Evolutionary conservation across 2,113 vertebrate species (phyloP).

Genomic region (Microcebus ravelobensis): DNA sequence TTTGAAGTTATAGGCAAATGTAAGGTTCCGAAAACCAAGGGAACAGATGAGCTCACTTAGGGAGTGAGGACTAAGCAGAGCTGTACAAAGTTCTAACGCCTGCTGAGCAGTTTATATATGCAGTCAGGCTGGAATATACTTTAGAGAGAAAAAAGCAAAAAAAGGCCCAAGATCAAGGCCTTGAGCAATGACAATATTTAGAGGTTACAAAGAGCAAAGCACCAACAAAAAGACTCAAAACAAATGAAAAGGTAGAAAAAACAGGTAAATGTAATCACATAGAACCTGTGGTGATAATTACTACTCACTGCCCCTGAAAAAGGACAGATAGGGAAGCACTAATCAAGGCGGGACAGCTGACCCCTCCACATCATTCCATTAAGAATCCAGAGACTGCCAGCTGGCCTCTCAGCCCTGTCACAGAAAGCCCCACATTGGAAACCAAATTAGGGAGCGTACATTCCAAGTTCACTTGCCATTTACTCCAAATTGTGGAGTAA

Average conservation of each 20-base stretch:
- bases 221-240: background rate
- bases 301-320: fast-evolving
- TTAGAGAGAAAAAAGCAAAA: background rate
- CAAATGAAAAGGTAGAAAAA: background rate
- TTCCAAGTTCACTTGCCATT: background rate
- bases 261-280: background rate
- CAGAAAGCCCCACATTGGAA: background rate
- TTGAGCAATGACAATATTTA: background rate
- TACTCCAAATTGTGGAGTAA: background rate
- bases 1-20: background rate
- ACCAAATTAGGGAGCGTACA: background rate
- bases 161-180: background rate
- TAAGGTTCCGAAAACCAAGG: background rate
- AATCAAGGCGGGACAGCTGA: too few relatives aligned
- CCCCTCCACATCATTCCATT: background rate
- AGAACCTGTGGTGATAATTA: background rate
- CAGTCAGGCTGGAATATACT: background rate
- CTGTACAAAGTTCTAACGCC: background rate
- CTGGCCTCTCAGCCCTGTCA: background rate
- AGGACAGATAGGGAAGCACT: background rate
- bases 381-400: background rate
- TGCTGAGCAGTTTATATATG: background rate
- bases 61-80: background rate
- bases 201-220: background rate
- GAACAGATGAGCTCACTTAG: background rate